Evolutionary conservation across 2,888 invertebrate genomes (phyloP).

Genomic region (Apotomis turbidana): DNA sequence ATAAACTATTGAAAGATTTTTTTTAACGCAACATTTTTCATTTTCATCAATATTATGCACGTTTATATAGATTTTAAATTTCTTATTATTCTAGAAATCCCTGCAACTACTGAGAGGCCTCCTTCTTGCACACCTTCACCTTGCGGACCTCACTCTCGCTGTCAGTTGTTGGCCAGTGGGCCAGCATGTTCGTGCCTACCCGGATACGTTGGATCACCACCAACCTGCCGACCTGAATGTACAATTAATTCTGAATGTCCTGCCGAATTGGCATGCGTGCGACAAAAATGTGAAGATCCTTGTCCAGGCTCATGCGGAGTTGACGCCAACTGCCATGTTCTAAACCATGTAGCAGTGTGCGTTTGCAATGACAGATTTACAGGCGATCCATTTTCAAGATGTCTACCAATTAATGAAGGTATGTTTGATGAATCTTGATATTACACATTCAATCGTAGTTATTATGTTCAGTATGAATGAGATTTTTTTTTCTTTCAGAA

Average conservation of each 20-base stretch:
- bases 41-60: too few species aligned
- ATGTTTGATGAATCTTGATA: slow-evolving; percentile 29
- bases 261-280: slow-evolving; percentile 89
- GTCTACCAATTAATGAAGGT: slow-evolving; percentile 84
- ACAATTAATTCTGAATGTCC: slow-evolving; percentile 91
- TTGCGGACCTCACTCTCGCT: slow-evolving; percentile 93
- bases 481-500: slow-evolving; percentile 54
- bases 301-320: slow-evolving; percentile 93
- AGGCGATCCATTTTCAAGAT: slow-evolving; percentile 92
- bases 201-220: slow-evolving; percentile 91
- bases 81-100: slow-evolving; percentile 59
- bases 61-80: neutral
- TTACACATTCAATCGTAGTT: too few species aligned
- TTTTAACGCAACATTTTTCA: too few species aligned
- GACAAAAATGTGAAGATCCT: slow-evolving; percentile 91
- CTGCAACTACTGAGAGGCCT: slow-evolving; percentile 84
- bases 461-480: too few species aligned
- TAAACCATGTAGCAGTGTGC: slow-evolving; percentile 92
- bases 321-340: slow-evolving; percentile 90
- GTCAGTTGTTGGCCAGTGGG: slow-evolving; percentile 88
- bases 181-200: slow-evolving; percentile 91
- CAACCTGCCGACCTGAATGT: slow-evolving; percentile 91
- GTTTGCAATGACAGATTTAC: slow-evolving; percentile 89
- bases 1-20: too few species aligned
- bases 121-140: slow-evolving; percentile 92